These are phyloP conservation scores for Athripsodes cinereus DNA, from an alignment of 2,888 invertebrate species.

Conservation along the genomic window DNA sequence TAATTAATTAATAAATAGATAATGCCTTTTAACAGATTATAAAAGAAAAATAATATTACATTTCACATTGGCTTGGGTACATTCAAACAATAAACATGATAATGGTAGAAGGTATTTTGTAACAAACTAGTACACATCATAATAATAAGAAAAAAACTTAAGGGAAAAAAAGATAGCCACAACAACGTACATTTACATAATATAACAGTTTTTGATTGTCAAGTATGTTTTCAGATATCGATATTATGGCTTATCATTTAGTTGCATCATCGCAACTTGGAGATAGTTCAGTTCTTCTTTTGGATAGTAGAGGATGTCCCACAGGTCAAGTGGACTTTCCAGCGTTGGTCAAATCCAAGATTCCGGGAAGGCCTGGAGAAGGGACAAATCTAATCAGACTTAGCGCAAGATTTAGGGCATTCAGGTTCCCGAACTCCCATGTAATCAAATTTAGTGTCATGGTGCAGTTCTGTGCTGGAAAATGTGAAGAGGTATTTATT, in stretches of 20 bases:
- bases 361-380: neutral
- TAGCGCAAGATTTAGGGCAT: slow-evolving; percentile 68
- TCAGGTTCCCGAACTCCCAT: slow-evolving; percentile 81
- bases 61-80: too few species aligned
- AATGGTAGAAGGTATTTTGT: too few species aligned
- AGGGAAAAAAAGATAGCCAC: too few species aligned
- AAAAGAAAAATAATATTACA: too few species aligned
- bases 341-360: slow-evolving; percentile 37
- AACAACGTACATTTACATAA: too few species aligned
- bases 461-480: slow-evolving; percentile 70
- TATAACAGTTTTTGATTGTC: too few species aligned
- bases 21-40: too few species aligned
- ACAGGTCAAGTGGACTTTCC: slow-evolving; percentile 63
- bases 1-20: too few species aligned
- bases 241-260: slow-evolving; percentile 71
- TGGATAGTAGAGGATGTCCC: slow-evolving; percentile 77
- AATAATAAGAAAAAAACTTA: too few species aligned
- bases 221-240: slow-evolving; percentile 34
- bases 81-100: too few species aligned
- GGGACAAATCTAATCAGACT: slow-evolving; percentile 37
- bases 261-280: slow-evolving; percentile 72
- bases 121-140: too few species aligned
- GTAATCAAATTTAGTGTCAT: slow-evolving; percentile 76
- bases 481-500: slow-evolving; percentile 16
- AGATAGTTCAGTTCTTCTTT: slow-evolving; percentile 64